Evolutionary conservation across 2,797 vertebrate species (phyloP), one percentile per base, ranked within the genome.

Genomic region (Karalla daura): DNA sequence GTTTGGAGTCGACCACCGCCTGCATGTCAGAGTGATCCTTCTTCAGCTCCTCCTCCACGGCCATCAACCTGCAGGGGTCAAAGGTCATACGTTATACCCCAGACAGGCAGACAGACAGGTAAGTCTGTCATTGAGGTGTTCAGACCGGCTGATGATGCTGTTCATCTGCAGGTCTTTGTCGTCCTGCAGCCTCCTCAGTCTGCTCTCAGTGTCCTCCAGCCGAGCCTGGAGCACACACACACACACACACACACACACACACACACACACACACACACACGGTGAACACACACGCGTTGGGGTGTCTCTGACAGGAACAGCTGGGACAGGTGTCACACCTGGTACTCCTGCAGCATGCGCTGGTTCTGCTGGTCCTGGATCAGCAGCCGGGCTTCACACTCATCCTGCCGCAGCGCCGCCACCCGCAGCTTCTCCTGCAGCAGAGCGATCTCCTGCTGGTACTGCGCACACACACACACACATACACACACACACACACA

Each of bases 131-230:
- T 27, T 32, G 39, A 52, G 32, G 11, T 32, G 24, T 2, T 14
- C 35, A 44, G n/a, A 96, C 96, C 96, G 96, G 94, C 95, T 97
- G 90, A 99, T 98, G 85, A 99, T 98, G 79, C 96, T 97, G 84
- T 97, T 98, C 96, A 98, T 99, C 91, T 99, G 97, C 40, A 95
- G 94, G 72, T 99, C 97, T 76, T 98, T 99, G 82, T 99, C 96
- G 1, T 98, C 97, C 86, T 98, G 96, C 39, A 98, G 96, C 54
- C 95, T 89, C 74, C 95, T 94, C 54, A 99, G 92, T n/a, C 95
- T 84, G 47, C 96, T 95, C 86, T 98, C 96, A 0, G 96, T 97
- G 87, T 97, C 96, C 82, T 98, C 96, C 84, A 99, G 84, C 1
- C 93, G 88, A 20, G 85, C 86, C 90, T 91, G 66, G 55, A 59